Evolutionary conservation across 2,113 vertebrate species (phyloP).

Genomic region (Oplegnathus fasciatus): DNA sequence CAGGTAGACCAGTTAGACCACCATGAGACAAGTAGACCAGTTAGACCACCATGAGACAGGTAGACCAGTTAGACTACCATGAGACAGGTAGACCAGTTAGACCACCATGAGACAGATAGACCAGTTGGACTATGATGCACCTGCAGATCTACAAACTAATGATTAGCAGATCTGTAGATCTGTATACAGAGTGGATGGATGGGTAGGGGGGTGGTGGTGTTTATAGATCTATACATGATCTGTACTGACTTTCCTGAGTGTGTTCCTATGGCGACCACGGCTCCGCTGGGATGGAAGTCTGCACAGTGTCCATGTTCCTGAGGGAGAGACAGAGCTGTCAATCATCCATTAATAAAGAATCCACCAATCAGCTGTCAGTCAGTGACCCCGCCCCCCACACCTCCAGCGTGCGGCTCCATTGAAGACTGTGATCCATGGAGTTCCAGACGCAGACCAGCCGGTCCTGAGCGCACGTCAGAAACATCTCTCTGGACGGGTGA

Average conservation of each 20-base stretch:
- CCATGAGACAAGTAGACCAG: background rate
- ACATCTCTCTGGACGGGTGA: conserved; percentile 93
- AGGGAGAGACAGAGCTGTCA: background rate
- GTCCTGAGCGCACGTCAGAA: conserved; percentile 97
- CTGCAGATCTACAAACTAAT: no score
- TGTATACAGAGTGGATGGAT: no score
- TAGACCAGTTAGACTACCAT: no score
- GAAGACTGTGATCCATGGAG: conserved; percentile 90
- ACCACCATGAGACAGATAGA: no score
- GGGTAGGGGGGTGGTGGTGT: no score
- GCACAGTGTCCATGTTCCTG: conserved; percentile 98
- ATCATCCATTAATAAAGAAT: background rate
- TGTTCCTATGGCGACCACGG: conserved; percentile 96
- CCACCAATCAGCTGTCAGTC: background rate
- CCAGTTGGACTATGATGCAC: no score
- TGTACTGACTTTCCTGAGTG: conserved; percentile 95
- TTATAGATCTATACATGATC: background rate
- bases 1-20: background rate
- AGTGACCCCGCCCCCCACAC: conserved; percentile 68
- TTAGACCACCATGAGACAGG: no score
- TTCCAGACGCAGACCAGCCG: conserved; percentile 97
- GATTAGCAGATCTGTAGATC: no score
- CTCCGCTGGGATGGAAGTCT: conserved; percentile 97
- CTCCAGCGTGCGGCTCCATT: conserved; percentile 94
- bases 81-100: no score